Base-by-base conservation (phyloP, 2,797 vertebrate genomes). In the Cynopterus sphinx region DNA sequence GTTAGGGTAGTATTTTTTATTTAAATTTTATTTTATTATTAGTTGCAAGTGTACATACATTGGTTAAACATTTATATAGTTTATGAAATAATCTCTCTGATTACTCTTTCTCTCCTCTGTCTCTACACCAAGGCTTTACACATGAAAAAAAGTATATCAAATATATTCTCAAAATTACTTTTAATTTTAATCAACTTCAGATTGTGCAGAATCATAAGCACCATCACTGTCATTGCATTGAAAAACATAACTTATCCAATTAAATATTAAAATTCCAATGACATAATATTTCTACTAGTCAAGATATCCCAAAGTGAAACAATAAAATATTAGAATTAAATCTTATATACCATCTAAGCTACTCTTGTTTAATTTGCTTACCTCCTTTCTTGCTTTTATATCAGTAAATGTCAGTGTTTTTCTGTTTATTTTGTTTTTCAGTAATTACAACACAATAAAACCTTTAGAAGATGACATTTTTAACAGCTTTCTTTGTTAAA, bases 321-420 rank as follows among this genome's bases (percentile, higher is more conserved):
- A n/a, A 41, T 39, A 43, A 57, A 94, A 87, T 67, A 87, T 90
- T 33, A 83, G 24, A 83, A 49, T 71, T 61, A 90, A 86, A 68
- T 78, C 6, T 83, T 94, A 12, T 10, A 21, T 43, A 24, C 24
- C 12, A 15, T 67, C 68, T 77, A 61, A 63, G 41, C 8, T 10
- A 51, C 19, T 75, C 1, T 41, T 79, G 9, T 81, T 81, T 55
- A 87, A 59, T 39, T 87, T 59, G 24, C n/a, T 73, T 49, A 67
- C 51, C 33, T 31, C 2, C 19, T 90, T 1, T 21, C 55, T 70
- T 78, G 39, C 75, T 94, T 86, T 86, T 65, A 31, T 55, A 9
- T 43, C 15, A n/a, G n/a, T 70, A 36, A 82, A 65, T 93, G 8
- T 67, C 73, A 22, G n/a, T 65, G 33, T 90, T 46, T 57, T 77